Evolutionary conservation across 2,797 vertebrate genomes (phyloP).

Genomic region (Rhabdomys pumilio): DNA sequence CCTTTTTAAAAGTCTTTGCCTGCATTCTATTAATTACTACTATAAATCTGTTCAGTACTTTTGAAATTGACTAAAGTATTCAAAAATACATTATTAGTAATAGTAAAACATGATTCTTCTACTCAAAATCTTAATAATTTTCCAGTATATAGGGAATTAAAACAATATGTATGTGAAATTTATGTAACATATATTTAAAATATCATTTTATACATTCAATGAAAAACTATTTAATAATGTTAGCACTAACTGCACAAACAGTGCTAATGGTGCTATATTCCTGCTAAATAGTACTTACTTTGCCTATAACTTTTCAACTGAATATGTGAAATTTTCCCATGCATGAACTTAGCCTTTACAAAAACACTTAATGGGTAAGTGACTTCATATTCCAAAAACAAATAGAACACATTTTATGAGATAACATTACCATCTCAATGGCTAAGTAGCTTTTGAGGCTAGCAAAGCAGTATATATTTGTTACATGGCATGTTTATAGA

Average conservation of each 20-base stretch:
- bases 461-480: background rate
- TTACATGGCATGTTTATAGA: background rate
- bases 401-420: background rate
- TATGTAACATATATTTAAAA: background rate
- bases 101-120: background rate
- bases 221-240: background rate
- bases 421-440: background rate
- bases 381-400: background rate
- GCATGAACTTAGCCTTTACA: background rate
- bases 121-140: conserved; percentile 34
- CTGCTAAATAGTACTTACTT: background rate
- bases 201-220: background rate
- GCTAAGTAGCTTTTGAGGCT: background rate
- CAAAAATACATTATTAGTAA: background rate
- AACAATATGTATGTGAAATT: background rate
- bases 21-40: background rate
- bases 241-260: background rate
- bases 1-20: background rate
- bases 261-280: background rate
- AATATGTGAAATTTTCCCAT: background rate
- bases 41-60: background rate
- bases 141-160: background rate
- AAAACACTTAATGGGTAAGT: background rate
- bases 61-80: background rate
- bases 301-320: background rate